Evolutionary conservation across 1,140 invertebrate species (phyloP), one percentile per base, ranked within the genome.

Genomic region (Anastrepha ludens): DNA sequence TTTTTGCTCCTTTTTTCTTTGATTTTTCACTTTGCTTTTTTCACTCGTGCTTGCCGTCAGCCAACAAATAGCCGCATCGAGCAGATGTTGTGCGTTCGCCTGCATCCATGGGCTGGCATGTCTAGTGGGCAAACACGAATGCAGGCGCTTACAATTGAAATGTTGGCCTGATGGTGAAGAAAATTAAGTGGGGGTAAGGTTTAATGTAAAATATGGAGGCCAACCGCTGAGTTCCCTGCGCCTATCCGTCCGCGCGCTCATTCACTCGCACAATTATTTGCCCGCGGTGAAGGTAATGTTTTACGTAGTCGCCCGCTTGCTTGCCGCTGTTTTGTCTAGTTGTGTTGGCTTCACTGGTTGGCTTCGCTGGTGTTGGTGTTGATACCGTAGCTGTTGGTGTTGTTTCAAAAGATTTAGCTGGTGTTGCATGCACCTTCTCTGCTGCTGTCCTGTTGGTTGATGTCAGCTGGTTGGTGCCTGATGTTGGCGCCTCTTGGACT

Each of bases 271-370:
- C 11, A 50, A 8, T n/a, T 78, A 50, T 78, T 55, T 81, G 74
- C 74, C 74, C 74, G 74, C 74, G 50, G 74, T 81, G 74, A 81
- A 81, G 74, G 74, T 81, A 17, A 55, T 81, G 74, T 55, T 81
- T 81, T 81, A 81, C 74, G 74, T 81, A 81, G 44, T 81, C 74
- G 47, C 74, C 47, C 74, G 47, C 39, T 74, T 29, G 74, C 74
- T 55, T 55, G 74, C n/a, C 74, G 50, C 50, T 55, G 50, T 11
- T 55, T 62, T 62, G 60, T 17, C 60, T 62, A 17, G 60, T 62
- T 62, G 60, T 62, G 15, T 2, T 17, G 29, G 47, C 44, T 20
- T 50, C 2, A 47, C 47, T 20, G 15, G 29, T 39, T 81, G n/a
- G 41, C 2, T 8, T 11, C n/a, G 47, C 74, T 50, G 7, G 8